Evolutionary conservation across 2,797 vertebrate genomes (phyloP), one percentile per base, ranked within the genome.

Genomic region (Myoxocephalus aenaeus): DNA sequence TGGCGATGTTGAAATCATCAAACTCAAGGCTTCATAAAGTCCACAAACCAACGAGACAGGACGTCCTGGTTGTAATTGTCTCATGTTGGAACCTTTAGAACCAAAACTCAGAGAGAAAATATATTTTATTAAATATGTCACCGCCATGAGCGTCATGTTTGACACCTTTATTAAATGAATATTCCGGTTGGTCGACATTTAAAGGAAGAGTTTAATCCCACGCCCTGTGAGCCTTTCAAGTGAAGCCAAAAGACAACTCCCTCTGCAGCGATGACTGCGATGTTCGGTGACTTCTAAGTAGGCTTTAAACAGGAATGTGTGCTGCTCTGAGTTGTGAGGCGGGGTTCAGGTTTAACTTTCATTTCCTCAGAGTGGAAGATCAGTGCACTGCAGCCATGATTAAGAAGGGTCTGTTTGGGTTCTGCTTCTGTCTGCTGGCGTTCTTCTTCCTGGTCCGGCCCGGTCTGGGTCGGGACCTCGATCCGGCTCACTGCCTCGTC

Each of bases 401-500:
- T 1, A 7, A 20, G 46, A n/a, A 2, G 7, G 18, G 17, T 50
- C 8, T n/a, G 46, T 50, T 48, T 18, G 46, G 17, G 17, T 8
- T 20, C 46, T 22, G n/a, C 57, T 40, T 72, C 46, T 27, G 10
- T n/a, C 32, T 72, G 34, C 29, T 71, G 42, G 7, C 0, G 1
- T 1, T 70, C 4, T 18, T 29, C 61, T 9, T 50, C 44, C 57
- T 27, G 29, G 34, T 40, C 22, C 20, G 0, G 3, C 22, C 20
- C 0, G 14, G 44, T 18, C 32, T 9, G 58, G 46, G 32, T 18
- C 42, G 12, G 11, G 38, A 4, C 38, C 38, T 40, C 2, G 14
- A 61, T 0, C 57, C 69, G 8, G 69, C 46, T 0, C n/a, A 62
- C 42, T 71, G 70, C 22, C 70, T 71, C 32, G 11, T 53, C 22